A percentile compares a stretch with the other conserved stretches of the same genome.
Conservation (phyloP, 2,888 invertebrate species). For the Kuschelorhynchus macadamiae region DNA sequence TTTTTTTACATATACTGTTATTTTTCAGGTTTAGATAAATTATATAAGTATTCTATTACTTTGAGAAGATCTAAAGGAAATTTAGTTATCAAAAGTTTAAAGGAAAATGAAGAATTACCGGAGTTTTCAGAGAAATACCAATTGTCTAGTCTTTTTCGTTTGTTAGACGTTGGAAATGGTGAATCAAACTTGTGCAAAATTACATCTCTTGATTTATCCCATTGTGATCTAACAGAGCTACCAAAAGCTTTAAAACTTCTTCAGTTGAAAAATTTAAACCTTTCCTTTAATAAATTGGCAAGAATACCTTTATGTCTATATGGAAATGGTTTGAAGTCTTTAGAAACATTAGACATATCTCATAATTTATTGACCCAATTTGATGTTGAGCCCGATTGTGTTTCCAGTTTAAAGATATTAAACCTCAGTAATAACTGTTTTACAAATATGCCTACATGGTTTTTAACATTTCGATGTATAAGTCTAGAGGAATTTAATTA, state of each 20-base stretch:
- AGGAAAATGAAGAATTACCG: neutral
- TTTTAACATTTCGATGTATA: slow-evolving; percentile 51
- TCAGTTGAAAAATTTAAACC: slow-evolving; percentile 50
- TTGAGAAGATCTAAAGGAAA: slow-evolving; percentile 17
- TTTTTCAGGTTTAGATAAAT: slow-evolving; percentile 17
- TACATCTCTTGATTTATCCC: slow-evolving; percentile 48
- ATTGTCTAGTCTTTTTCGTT: slow-evolving; percentile 22
- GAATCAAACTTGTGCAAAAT: slow-evolving; percentile 35
- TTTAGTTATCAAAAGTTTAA: slow-evolving; percentile 14
- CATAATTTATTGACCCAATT: slow-evolving; percentile 52
- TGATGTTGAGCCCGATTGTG: slow-evolving; percentile 55
- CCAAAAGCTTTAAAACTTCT: slow-evolving; percentile 47
- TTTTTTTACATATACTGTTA: too few species aligned
- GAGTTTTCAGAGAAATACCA: slow-evolving; percentile 12
- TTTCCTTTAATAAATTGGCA: slow-evolving; percentile 53
- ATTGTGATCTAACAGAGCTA: slow-evolving; percentile 52
- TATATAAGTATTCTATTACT: slow-evolving; percentile 15
- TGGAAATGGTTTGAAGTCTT: slow-evolving; percentile 46
- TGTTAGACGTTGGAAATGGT: slow-evolving; percentile 14
- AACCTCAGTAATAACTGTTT: slow-evolving; percentile 54
- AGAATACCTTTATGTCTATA: slow-evolving; percentile 56
- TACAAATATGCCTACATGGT: slow-evolving; percentile 55
- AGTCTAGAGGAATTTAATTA: slow-evolving; percentile 55
- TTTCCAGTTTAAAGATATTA: slow-evolving; percentile 48
- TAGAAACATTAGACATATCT: slow-evolving; percentile 55